Conservation (phyloP, 2,797 vertebrate genomes). For the Artibeus lituratus region DNA sequence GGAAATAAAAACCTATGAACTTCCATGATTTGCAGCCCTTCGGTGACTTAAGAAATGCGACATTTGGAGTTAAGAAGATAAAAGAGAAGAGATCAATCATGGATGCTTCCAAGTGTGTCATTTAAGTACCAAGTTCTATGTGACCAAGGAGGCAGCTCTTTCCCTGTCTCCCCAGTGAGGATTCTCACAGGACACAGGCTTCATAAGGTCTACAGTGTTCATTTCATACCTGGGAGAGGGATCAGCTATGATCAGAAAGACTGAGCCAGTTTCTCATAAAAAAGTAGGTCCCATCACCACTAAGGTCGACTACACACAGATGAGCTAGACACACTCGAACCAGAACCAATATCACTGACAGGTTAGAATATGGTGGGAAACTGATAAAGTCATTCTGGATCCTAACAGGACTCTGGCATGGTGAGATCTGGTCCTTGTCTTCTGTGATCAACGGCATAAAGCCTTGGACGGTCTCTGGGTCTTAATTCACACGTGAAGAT, state of each 20-base stretch:
- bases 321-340: neutral
- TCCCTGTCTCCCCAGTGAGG: neutral
- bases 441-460: neutral
- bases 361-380: neutral
- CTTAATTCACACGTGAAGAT: neutral
- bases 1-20: neutral
- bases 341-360: neutral
- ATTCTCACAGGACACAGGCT: neutral
- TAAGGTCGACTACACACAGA: neutral
- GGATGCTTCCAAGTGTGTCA: neutral
- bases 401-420: too few relatives aligned
- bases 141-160: neutral
- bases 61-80: neutral
- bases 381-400: neutral
- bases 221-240: neutral
- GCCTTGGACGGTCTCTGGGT: neutral
- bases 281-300: neutral
- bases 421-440: neutral
- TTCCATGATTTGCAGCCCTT: neutral
- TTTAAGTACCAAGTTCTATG: neutral
- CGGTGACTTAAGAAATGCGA: neutral
- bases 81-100: neutral
- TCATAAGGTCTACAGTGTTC: neutral
- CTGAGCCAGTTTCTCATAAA: neutral
- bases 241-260: neutral